phyloP scores from a whole-genome alignment of 2,888 invertebrate species.

The Orthonychiurus folsomi region DNA sequence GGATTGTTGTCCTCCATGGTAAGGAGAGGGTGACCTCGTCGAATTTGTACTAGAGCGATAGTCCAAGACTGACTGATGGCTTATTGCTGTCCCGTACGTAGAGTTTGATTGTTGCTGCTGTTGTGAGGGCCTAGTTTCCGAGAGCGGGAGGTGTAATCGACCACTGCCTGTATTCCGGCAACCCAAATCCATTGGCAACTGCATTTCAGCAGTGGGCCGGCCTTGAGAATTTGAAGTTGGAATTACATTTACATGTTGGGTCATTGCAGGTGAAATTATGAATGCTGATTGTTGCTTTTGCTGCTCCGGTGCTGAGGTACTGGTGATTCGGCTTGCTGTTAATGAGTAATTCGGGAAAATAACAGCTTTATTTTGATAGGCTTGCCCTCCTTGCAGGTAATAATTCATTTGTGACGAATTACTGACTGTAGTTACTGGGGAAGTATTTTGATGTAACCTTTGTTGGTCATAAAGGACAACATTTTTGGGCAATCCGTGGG shows the following conservation, averaged over 20 bases:
- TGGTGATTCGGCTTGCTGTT: conserved; percentile 6
- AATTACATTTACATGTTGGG: background rate
- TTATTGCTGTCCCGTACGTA: conserved; percentile 25
- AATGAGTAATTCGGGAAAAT: conserved; percentile 17
- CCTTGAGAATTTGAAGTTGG: background rate
- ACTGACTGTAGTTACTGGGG: background rate
- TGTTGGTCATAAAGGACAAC: background rate
- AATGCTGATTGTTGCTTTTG: conserved; percentile 24
- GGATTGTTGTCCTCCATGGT: background rate
- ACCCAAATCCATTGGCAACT: conserved; percentile 38
- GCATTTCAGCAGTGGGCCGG: conserved; percentile 10
- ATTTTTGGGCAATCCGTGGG: background rate
- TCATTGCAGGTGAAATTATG: conserved; percentile 9
- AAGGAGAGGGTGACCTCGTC: conserved; percentile 1
- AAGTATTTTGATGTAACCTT: background rate
- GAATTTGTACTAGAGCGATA: background rate
- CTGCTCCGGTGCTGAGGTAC: conserved; percentile 29
- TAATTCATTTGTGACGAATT: background rate
- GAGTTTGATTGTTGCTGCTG: conserved; percentile 41
- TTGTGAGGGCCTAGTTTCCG: conserved; percentile 35
- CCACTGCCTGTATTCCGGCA: conserved; percentile 22
- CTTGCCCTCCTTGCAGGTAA: conserved; percentile 5
- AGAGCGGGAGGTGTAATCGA: conserved; percentile 42
- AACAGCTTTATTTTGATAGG: conserved; percentile 7
- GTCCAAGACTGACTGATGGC: conserved; percentile 13